Percentiles rank a stretch among this genome's conserved stretches.
Conservation (phyloP, 2,797 vertebrate genomes). For the Takifugu rubripes region DNA sequence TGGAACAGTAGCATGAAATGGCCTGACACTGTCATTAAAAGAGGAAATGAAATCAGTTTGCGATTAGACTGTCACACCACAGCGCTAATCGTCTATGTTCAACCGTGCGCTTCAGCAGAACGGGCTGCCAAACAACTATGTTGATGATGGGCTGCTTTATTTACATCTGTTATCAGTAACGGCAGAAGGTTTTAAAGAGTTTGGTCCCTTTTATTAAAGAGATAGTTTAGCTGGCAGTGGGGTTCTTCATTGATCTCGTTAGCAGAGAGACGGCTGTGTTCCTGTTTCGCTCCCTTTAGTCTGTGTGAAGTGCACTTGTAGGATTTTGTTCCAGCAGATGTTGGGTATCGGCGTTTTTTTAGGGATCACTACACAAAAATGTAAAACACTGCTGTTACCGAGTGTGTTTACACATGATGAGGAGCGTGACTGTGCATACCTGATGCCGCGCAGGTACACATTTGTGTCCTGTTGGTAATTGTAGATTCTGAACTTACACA, state of each 20-base stretch:
- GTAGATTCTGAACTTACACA: conserved; percentile 31
- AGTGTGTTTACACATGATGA: conserved; percentile 31
- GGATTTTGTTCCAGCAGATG: conserved; percentile 3
- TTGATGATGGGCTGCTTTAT: conserved; percentile 14
- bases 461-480: background rate
- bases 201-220: conserved; percentile 5
- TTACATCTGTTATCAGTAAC: conserved; percentile 12
- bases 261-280: background rate
- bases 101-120: conserved; percentile 2
- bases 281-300: conserved; percentile 2
- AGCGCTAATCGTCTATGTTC: conserved; percentile 25
- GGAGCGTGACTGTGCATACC: conserved; percentile 27
- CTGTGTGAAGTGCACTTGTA: conserved; percentile 1
- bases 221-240: conserved; percentile 13
- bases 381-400: conserved; percentile 27
- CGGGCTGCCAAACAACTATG: conserved; percentile 9
- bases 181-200: conserved; percentile 3
- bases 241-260: conserved; percentile 7
- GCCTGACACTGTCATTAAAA: conserved; percentile 55
- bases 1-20: conserved; percentile 56
- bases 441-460: conserved; percentile 18
- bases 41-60: conserved; percentile 52
- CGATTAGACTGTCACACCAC: conserved; percentile 36
- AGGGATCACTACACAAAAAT: conserved; percentile 25
- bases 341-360: conserved; percentile 15